A percentile compares a stretch with the other conserved stretches of the same genome.
Conservation (phyloP, 1,140 invertebrate species). For the Drosophila persimilis region DNA sequence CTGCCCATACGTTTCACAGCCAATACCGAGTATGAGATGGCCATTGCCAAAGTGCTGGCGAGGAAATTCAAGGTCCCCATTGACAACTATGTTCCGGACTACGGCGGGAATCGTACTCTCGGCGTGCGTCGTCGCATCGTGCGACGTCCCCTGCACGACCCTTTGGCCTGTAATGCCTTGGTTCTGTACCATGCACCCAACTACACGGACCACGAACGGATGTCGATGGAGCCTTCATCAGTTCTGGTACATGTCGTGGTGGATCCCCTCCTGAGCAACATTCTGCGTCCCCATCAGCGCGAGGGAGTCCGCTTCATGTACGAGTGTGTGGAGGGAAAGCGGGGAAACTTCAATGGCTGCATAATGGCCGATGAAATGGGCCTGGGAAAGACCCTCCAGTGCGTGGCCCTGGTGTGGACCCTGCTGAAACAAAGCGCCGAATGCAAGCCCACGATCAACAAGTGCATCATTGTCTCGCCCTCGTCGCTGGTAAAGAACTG, state of each 20-base stretch:
- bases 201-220: constrained; percentile 83
- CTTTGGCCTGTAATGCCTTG: constrained; percentile 95
- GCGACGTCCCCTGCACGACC: constrained; percentile 94
- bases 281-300: constrained; percentile 98
- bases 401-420: constrained; percentile 98
- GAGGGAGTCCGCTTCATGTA: constrained; percentile 99
- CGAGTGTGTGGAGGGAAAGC: constrained; percentile 97
- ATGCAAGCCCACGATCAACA: constrained; percentile 93
- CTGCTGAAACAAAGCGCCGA: constrained; percentile 93
- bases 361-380: constrained; percentile 99
- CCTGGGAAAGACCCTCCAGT: constrained; percentile 97
- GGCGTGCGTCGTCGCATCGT: constrained; percentile 89
- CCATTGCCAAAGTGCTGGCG: constrained; percentile 92
- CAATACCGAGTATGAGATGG: constrained; percentile 84
- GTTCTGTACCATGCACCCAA: constrained; percentile 94
- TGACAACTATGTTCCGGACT: constrained; percentile 92
- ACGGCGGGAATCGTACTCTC: constrained; percentile 85
- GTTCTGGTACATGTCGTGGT: constrained; percentile 95
- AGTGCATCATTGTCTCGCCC: constrained; percentile 97
- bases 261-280: constrained; percentile 94
- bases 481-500: constrained; percentile 99
- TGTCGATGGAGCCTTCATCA: constrained; percentile 83
- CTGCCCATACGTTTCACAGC: constrained; percentile 55
- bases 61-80: constrained; percentile 98
- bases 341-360: constrained; percentile 93